Evolutionary conservation across 92 coral and sea anemone species (phyloP).

Genomic region (Zoanthus solanderi): DNA sequence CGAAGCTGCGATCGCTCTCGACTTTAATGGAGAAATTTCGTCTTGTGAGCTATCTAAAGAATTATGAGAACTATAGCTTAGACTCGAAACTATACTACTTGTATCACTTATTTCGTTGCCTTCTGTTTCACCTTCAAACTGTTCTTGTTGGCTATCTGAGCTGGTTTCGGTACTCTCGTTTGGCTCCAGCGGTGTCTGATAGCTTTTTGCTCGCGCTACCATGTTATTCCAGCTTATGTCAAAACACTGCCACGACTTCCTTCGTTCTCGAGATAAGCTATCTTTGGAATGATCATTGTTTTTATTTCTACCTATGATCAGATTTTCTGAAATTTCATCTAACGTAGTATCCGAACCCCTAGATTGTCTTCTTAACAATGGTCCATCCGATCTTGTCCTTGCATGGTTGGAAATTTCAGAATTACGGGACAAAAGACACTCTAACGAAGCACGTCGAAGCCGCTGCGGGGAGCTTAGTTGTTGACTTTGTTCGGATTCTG

Average conservation of each 20-base stretch:
- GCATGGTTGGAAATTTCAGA: slow-evolving; percentile 8
- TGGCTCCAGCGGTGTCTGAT: slow-evolving; percentile 19
- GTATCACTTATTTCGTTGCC: slow-evolving; percentile 52
- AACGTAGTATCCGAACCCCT: not conserved
- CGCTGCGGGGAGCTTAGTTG: slow-evolving; percentile 32
- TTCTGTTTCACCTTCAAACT: slow-evolving; percentile 47
- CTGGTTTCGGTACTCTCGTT: not conserved
- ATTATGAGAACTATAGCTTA: slow-evolving; percentile 63
- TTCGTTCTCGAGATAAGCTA: slow-evolving; percentile 13
- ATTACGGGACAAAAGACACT: slow-evolving; percentile 21
- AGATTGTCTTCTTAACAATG: not conserved
- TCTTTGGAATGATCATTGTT: not conserved
- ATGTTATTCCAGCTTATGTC: slow-evolving; percentile 31
- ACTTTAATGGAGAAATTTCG: not conserved
- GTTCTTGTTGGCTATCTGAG: not conserved
- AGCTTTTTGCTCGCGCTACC: slow-evolving; percentile 19
- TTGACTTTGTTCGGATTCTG: not conserved
- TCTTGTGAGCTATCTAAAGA: slow-evolving; percentile 58
- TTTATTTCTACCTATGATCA: not conserved
- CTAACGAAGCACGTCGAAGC: slow-evolving; percentile 35
- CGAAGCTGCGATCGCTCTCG: not conserved
- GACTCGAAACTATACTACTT: slow-evolving; percentile 61
- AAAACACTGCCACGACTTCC: slow-evolving; percentile 43
- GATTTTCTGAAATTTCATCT: not conserved
- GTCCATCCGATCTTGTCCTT: not conserved